phyloP scores from a whole-genome alignment of 1,140 invertebrate species.

The Littorina saxatilis region DNA sequence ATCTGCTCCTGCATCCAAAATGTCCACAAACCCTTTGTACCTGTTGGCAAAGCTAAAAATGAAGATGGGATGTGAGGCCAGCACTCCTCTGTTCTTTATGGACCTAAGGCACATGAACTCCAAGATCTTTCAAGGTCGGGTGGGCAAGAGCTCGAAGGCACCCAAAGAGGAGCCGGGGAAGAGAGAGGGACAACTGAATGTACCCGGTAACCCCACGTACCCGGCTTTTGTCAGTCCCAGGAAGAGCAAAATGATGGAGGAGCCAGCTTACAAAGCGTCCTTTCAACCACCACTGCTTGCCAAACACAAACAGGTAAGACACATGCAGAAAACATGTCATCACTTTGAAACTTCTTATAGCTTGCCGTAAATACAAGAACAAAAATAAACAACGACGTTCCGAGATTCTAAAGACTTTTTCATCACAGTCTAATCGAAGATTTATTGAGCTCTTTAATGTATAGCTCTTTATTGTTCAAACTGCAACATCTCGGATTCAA shows the following conservation, averaged over 20 bases:
- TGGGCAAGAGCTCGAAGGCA: slow-evolving; percentile 36
- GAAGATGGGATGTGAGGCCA: slow-evolving; percentile 20
- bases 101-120: slow-evolving; percentile 52
- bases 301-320: slow-evolving; percentile 33
- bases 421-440: neutral
- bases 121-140: slow-evolving; percentile 51
- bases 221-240: slow-evolving; percentile 55
- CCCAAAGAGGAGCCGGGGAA: slow-evolving; percentile 8
- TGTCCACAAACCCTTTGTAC: neutral
- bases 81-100: slow-evolving; percentile 50
- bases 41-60: slow-evolving; percentile 35
- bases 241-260: slow-evolving; percentile 46
- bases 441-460: too few species aligned
- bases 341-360: too few species aligned
- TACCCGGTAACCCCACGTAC: neutral
- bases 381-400: neutral
- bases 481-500: too few species aligned
- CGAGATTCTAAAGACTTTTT: neutral
- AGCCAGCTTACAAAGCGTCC: slow-evolving; percentile 48
- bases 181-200: neutral
- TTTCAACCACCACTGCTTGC: slow-evolving; percentile 53
- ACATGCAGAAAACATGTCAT: too few species aligned
- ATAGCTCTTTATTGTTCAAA: too few species aligned
- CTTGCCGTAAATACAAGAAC: neutral
- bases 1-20: neutral